These are phyloP conservation scores for Sisyra nigra DNA, from an alignment of 2,888 invertebrate species.

Conservation along the genomic window DNA sequence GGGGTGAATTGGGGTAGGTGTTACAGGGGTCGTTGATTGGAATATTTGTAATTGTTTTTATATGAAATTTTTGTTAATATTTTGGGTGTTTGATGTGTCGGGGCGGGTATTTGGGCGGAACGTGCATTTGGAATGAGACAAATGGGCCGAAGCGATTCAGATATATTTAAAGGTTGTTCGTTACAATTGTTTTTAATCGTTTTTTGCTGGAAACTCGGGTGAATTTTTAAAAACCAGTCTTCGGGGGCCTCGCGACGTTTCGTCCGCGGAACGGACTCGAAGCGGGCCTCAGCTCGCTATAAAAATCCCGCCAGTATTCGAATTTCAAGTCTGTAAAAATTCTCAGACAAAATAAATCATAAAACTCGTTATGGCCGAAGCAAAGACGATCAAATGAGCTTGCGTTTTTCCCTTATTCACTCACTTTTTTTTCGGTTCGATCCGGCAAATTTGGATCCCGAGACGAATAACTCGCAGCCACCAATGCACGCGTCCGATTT, in stretches of 20 bases:
- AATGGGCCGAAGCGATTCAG: background rate
- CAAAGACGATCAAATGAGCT: conserved; percentile 4
- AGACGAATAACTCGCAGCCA: no score
- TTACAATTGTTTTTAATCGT: conserved; percentile 7
- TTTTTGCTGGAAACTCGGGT: conserved; percentile 5
- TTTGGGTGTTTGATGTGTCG: no score
- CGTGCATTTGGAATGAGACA: background rate
- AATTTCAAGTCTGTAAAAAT: conserved; percentile 9
- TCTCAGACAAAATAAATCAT: conserved; percentile 9
- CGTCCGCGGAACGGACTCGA: no score
- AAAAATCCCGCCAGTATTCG: conserved; percentile 7
- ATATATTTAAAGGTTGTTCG: background rate
- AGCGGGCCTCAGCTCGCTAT: background rate
- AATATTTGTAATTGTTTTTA: no score
- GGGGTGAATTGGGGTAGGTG: no score
- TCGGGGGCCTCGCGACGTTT: background rate
- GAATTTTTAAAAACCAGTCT: conserved; percentile 9
- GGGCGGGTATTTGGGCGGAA: no score
- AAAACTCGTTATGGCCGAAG: conserved; percentile 8
- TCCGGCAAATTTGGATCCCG: no score
- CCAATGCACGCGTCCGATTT: no score
- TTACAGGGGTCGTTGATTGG: no score
- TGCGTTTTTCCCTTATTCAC: conserved; percentile 1
- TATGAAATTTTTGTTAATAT: no score
- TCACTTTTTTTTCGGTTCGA: background rate